These are phyloP conservation scores for Copidosoma aretas DNA, from an alignment of 2,888 invertebrate species.

Conservation along the genomic window DNA sequence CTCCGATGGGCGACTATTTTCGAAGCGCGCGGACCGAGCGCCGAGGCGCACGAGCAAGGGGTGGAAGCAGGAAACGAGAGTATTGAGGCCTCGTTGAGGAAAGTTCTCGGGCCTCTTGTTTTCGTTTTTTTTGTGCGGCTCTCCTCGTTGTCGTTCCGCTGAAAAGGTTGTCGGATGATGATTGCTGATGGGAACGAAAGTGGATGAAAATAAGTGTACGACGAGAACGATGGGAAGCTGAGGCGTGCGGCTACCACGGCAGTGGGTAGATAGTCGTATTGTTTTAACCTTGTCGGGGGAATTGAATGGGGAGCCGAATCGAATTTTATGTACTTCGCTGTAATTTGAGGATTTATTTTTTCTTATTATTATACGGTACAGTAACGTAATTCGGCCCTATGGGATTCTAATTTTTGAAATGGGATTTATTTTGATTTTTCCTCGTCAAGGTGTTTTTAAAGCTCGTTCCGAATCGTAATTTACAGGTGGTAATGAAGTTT, in stretches of 20 bases:
- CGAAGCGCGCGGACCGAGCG: not conserved
- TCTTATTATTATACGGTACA: too few relatives aligned
- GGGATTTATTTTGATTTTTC: too few relatives aligned
- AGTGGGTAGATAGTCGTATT: too few relatives aligned
- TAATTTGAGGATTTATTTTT: slow-evolving; percentile 1
- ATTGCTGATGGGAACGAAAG: not conserved
- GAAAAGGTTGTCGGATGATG: too few relatives aligned
- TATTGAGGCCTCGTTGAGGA: not conserved
- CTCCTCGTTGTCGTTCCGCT: not conserved
- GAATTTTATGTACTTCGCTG: not conserved
- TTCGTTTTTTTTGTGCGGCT: not conserved
- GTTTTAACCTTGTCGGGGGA: slow-evolving; percentile 17
- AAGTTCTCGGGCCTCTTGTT: too few relatives aligned
- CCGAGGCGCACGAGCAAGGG: not conserved
- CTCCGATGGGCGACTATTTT: not conserved
- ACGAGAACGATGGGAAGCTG: not conserved
- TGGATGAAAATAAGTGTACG: not conserved
- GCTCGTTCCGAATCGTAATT: too few relatives aligned
- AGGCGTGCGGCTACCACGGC: slow-evolving; percentile 3
- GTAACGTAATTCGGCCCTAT: too few relatives aligned
- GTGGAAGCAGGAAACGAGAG: not conserved
- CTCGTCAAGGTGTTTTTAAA: too few relatives aligned
- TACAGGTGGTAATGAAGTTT: too few relatives aligned
- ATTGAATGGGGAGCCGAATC: not conserved
- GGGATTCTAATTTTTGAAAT: too few relatives aligned